A percentile compares a stretch with the other conserved stretches of the same genome.
Conservation (phyloP, 2,113 vertebrate species). For the Corynorhinus townsendii region DNA sequence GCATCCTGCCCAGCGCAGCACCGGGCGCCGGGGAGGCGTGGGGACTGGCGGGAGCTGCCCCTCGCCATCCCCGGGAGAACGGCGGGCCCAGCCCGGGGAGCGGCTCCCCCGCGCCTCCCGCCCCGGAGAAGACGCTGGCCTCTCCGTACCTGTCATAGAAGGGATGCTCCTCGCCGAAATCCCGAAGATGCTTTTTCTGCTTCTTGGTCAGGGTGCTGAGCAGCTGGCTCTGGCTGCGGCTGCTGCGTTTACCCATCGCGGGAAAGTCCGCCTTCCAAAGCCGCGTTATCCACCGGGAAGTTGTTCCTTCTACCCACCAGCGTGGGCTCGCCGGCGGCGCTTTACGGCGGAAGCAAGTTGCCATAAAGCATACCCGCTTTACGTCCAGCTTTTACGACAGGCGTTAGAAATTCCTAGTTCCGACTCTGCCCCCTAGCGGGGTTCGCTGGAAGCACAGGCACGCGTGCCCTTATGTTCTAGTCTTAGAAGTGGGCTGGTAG, state of each 20-base stretch:
- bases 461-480: accelerated
- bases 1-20: not conserved
- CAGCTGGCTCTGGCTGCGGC: constrained; percentile 71
- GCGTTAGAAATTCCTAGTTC: too few species aligned
- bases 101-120: too few species aligned
- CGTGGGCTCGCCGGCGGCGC: not conserved
- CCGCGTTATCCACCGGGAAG: accelerated
- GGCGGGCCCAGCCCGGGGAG: not conserved
- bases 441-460: not conserved
- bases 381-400: constrained; percentile 1
- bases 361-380: not conserved
- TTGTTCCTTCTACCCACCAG: accelerated
- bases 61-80: not conserved
- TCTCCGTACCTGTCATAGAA: constrained; percentile 86
- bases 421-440: not conserved
- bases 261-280: not conserved
- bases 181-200: constrained; percentile 91
- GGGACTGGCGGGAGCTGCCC: not conserved
- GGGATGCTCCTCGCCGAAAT: constrained; percentile 95
- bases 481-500: accelerated
- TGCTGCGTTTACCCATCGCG: constrained; percentile 84
- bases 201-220: constrained; percentile 86
- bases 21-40: not conserved
- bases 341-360: not conserved
- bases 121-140: accelerated